Percentiles rank a stretch among this genome's conserved stretches.
These are phyloP conservation scores for Lepidurus packardi DNA, from an alignment of 1,140 invertebrate species.

Conservation along the genomic window DNA sequence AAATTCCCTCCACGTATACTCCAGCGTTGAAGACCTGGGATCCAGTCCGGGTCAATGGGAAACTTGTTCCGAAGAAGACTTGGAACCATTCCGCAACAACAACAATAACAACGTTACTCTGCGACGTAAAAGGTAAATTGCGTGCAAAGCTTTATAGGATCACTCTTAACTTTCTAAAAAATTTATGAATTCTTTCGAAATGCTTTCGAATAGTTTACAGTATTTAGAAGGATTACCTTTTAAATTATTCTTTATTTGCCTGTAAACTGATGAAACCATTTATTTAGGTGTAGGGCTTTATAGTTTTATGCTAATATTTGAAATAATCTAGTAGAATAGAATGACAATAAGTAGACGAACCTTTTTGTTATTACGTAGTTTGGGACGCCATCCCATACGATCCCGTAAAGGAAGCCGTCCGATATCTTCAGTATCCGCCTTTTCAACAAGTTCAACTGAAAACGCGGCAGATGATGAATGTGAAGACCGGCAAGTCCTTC, in stretches of 20 bases:
- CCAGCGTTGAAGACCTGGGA: constrained; percentile 9
- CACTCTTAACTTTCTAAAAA: no score
- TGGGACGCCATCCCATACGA: background rate
- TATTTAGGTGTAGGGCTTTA: no score
- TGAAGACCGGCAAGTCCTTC: constrained; percentile 1
- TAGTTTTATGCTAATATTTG: no score
- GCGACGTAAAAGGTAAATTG: background rate
- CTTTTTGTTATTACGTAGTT: background rate
- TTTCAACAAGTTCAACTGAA: background rate
- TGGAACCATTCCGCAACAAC: background rate
- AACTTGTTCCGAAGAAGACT: constrained; percentile 12
- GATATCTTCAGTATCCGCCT: background rate
- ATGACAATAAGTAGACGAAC: background rate
- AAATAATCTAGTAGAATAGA: no score
- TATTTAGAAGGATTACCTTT: no score
- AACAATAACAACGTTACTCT: background rate
- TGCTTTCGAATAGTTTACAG: no score
- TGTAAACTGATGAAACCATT: no score
- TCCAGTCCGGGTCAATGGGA: constrained; percentile 7
- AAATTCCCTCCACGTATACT: background rate
- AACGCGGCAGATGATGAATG: constrained; percentile 1
- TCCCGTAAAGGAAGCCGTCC: background rate
- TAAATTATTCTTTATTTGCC: no score
- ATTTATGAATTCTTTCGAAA: no score
- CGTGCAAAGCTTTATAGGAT: no score